Base-by-base conservation (phyloP, 2,797 vertebrate genomes). In the Micrastur ruficollis region DNA sequence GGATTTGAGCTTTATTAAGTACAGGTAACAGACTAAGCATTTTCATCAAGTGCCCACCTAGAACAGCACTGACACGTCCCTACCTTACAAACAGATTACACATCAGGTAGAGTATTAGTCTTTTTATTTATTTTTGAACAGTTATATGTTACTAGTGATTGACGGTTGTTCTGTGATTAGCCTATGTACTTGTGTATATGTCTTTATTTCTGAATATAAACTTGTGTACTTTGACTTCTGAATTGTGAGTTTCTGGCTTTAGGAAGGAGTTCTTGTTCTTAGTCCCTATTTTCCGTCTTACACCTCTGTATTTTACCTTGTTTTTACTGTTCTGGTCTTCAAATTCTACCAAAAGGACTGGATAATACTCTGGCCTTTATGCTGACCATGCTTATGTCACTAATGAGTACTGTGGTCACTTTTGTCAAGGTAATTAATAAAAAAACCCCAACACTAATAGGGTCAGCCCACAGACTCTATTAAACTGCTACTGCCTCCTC, bases 1-100 rank as follows among this genome's bases (percentile, higher is more conserved):
- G 46, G 27, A 59, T 19, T 9, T 74, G 23, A 55, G 46, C 53
- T 72, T 68, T 42, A 42, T 14, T 36, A 85, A 47, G 47, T 10
- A 32, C 26, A 55, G 50, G 31, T 75, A 81, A 62, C 38, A 80
- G 36, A 63, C 21, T 3, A 16, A 0, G 0, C 5, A 14, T 38
- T 23, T 59, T 36, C n/a, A 58, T 25, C 22, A 63, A 63, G 55
- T 6, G 26, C 11, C 8, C 62, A 42, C 47, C 52, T 55, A 9
- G 31, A 94, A 18, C 23, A 66, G 38, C 47, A 50, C 27, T 55
- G 81, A 65, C 59, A 11, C 15, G 46, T 56, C 55, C 32, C 59
- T 58, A 2, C 44, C 34, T 75, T 46, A 53, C 26, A 49, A 7
- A 42, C 0, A 75, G 23, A 42, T 46, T 3, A 36, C 19, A 47